Evolutionary conservation across 2,113 vertebrate species (phyloP), one percentile per base, ranked within the genome.

Genomic region (Ancistrus triradiatus): DNA sequence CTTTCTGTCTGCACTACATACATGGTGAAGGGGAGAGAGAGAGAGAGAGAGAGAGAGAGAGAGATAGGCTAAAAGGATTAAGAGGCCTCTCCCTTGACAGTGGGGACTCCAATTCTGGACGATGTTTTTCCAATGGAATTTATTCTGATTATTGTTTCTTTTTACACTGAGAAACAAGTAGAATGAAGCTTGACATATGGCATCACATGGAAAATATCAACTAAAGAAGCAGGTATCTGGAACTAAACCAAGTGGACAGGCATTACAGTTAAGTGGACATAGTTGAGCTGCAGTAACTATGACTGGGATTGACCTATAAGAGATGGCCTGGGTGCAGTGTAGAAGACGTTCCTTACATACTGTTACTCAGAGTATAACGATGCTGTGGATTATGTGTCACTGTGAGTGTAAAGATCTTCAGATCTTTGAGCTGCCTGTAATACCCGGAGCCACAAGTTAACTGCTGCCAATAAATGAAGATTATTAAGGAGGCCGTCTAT

Each of bases 391-490:
- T 40, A 55, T 66, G 46, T 51, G 58, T 55, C 43, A 4, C 21
- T 44, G 25, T 17, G 22, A 14, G 18, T 25, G 3, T 48, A 7
- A 44, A 55, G 40, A 19, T n/a, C n/a, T 31, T n/a, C 7, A 7
- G 9, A 18, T 68, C 49, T 63, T 25, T 31, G 22, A 15, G 33
- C 14, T 28, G 53, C 22, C 33, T 49, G 3, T 43, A 14, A 48
- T 42, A 33, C 52, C 24, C 58, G 10, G 27, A 56, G 22, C 15
- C 48, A 67, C 15, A 60, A 66, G 74, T 81, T 84, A 64, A 88
- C 93, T 94, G 93, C 91, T 91, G 81, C 82, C 91, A 74, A 86
- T 90, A 80, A 88, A 81, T 9, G 88, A 90, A 68, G 77, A 87
- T 64, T 74, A 83, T 46, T 79, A 77, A 65, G 81, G 82, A 61